Conservation (phyloP, 2,797 vertebrate genomes). For the Parambassis ranga region DNA sequence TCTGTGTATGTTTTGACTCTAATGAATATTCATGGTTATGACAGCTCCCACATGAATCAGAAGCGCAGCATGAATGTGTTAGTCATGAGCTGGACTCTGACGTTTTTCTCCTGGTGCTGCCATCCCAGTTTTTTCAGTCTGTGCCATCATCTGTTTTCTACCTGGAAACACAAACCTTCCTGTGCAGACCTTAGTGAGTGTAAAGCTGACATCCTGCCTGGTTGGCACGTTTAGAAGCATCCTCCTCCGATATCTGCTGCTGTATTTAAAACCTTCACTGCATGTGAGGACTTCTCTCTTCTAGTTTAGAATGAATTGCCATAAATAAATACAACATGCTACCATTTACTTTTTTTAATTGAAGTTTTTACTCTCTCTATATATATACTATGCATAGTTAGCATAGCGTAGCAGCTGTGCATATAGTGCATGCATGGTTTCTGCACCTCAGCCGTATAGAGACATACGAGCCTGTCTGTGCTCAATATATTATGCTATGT, state of each 20-base stretch:
- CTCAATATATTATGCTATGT: slow-evolving; percentile 39
- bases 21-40: slow-evolving; percentile 24
- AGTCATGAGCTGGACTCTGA: neutral
- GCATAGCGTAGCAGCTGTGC: too few species aligned
- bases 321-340: too few species aligned
- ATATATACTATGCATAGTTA: too few species aligned
- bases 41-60: slow-evolving; percentile 16
- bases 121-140: neutral
- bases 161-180: slow-evolving; percentile 22
- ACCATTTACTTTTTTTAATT: too few species aligned
- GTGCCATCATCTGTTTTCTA: slow-evolving; percentile 5
- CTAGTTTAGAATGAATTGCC: too few species aligned
- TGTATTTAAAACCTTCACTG: slow-evolving; percentile 20
- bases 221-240: slow-evolving; percentile 5
- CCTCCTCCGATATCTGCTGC: neutral
- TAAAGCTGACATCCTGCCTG: slow-evolving; percentile 1
- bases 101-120: neutral
- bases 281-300: slow-evolving; percentile 21
- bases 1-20: neutral
- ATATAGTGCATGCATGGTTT: too few species aligned
- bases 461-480: slow-evolving; percentile 52
- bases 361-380: too few species aligned
- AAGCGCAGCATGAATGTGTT: neutral
- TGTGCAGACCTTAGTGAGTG: neutral
- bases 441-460: slow-evolving; percentile 3